Base-by-base conservation (phyloP, 2,113 vertebrate genomes). In the Corapipo altera region DNA sequence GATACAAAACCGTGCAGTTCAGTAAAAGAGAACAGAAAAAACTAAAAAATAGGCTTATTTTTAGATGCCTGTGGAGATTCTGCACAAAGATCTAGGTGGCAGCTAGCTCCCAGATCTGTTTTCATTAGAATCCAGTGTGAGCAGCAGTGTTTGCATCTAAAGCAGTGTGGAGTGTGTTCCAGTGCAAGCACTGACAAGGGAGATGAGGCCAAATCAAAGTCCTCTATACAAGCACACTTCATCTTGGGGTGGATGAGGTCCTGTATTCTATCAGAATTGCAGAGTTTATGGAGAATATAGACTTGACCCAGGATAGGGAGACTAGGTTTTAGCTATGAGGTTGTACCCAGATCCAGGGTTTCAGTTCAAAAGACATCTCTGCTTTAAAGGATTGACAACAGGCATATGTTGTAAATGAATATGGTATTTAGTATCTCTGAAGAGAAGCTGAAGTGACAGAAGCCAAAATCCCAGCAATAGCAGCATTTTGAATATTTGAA, bases 381-480 rank as follows among this genome's bases (percentile, higher is more conserved):
- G n/a, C 54, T 79, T 88, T 58, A 96, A 62, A 51, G 67, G 93
- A 82, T 93, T 85, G 82, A 82, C 77, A 94, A 64, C n/a, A 91
- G 70, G 52, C 85, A 73, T 88, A 81, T 54, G 49, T 80, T 96
- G 89, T 97, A 87, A 78, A 73, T 94, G 85, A 96, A 96, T 97
- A 90, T 93, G 96, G 83, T 94, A 55, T 95, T 97, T 97, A 97
- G 88, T 77, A 49, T 96, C 97, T 98, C 93, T 94, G 71, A 95
- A 97, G 92, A 97, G 80, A 69, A 96, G 92, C 54, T 93, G 91
- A 97, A 97, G 86, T 95, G 91, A 96, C 85, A 88, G 91, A 93
- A 98, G 96, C 96, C 97, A 97, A 97, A 98, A 97, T 96, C 94
- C 96, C 93, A 96, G 72, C 81, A 96, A 83, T 48, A 96, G 87